A percentile compares a stretch with the other conserved stretches of the same genome.
Conservation (phyloP, 2,888 invertebrate species). For the Luperina testacea region DNA sequence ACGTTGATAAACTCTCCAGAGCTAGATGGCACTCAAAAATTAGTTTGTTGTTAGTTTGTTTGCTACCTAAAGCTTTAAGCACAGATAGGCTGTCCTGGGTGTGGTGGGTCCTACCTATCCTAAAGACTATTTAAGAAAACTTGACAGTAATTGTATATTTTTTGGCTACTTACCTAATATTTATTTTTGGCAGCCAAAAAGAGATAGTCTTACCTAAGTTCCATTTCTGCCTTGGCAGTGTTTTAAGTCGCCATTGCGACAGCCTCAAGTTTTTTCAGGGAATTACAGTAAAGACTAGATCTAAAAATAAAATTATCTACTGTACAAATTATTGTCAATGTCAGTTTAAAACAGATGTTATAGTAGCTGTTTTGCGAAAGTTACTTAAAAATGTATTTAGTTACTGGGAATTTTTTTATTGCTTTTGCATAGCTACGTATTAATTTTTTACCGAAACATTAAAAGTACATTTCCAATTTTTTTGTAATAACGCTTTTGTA, state of each 20-base stretch:
- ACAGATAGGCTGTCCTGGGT: too few relatives aligned
- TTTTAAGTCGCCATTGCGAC: not conserved
- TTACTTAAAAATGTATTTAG: not conserved
- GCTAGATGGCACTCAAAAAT: too few relatives aligned
- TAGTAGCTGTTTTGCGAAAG: not conserved
- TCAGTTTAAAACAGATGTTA: not conserved
- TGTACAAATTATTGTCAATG: not conserved
- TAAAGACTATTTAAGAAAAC: not conserved
- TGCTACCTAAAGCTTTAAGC: too few relatives aligned
- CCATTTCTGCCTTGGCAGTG: not conserved
- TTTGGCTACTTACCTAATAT: too few relatives aligned
- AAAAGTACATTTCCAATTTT: not conserved
- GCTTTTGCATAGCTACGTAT: not conserved
- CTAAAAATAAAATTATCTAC: conserved; percentile 1
- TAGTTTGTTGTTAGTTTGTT: too few relatives aligned
- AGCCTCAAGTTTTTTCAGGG: not conserved
- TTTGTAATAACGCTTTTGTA: not conserved
- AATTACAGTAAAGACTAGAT: not conserved
- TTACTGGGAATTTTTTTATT: too few relatives aligned
- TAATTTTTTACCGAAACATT: not conserved
- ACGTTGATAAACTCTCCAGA: too few relatives aligned
- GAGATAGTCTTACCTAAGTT: not conserved
- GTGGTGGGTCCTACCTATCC: too few relatives aligned
- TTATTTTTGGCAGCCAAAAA: not conserved
- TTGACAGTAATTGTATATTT: too few relatives aligned